phyloP scores from a whole-genome alignment of 2,888 invertebrate species.

The Heteromurus nitidus region DNA sequence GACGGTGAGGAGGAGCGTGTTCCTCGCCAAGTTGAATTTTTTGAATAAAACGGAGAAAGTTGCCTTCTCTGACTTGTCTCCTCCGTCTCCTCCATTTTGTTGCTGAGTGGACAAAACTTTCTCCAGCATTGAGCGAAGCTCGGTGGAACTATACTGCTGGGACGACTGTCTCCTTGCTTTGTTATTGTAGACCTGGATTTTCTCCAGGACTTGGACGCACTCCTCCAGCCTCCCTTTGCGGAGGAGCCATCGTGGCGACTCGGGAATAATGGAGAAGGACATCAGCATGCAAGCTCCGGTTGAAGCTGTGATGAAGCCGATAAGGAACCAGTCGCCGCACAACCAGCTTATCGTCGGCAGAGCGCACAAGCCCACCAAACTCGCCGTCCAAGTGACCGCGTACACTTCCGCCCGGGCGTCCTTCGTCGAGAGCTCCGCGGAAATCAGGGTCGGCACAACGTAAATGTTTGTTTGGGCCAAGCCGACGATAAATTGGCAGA shows the following conservation, averaged over 20 bases:
- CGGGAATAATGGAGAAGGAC: conserved; percentile 59
- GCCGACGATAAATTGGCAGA: conserved; percentile 59
- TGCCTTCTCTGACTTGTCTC: not conserved
- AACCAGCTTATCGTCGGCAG: conserved; percentile 74
- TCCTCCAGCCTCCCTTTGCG: conserved; percentile 65
- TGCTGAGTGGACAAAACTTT: conserved; percentile 60
- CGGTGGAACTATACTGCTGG: conserved; percentile 16
- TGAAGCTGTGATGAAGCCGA: conserved; percentile 66
- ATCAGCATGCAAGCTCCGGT: conserved; percentile 62
- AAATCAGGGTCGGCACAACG: conserved; percentile 59
- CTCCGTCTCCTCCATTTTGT: conserved; percentile 53
- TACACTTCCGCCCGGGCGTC: conserved; percentile 59
- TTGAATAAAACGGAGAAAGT: conserved; percentile 65
- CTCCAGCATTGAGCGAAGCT: conserved; percentile 55
- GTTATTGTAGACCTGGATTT: conserved; percentile 62
- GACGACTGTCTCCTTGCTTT: conserved; percentile 43
- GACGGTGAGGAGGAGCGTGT: conserved; percentile 66
- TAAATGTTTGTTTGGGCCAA: conserved; percentile 62
- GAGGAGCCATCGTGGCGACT: conserved; percentile 71
- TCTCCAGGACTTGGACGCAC: conserved; percentile 51
- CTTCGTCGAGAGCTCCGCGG: conserved; percentile 67
- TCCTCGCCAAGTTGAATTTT: conserved; percentile 62
- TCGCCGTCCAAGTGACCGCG: conserved; percentile 64
- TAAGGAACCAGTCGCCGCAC: conserved; percentile 66
- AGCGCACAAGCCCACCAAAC: conserved; percentile 58